These are phyloP conservation scores for Craterocephalus amniculus DNA, from an alignment of 2,797 vertebrate genomes.

Conservation along the genomic window DNA sequence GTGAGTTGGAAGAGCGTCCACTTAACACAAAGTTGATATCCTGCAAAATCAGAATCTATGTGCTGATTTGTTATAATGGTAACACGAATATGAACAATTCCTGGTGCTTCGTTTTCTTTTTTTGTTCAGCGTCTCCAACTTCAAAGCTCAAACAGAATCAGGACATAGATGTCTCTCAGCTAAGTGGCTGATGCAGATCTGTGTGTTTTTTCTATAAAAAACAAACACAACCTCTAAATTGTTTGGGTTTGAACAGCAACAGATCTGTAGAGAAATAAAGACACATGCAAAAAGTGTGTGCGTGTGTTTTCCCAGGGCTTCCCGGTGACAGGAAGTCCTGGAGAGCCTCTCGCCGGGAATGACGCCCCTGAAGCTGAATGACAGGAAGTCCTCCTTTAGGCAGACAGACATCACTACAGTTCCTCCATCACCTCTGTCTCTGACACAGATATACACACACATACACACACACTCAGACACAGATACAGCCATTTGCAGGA, in stretches of 20 bases:
- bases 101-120: no score
- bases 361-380: conserved; percentile 92
- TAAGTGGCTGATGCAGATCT: not conserved
- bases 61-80: not conserved
- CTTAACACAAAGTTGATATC: not conserved
- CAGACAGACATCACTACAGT: conserved; percentile 77
- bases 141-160: not conserved
- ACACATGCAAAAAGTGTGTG: conserved; percentile 18
- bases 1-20: conserved; percentile 3
- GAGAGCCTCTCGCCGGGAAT: conserved; percentile 87
- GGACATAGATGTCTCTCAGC: not conserved
- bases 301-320: conserved; percentile 84
- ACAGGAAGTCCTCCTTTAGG: conserved; percentile 97
- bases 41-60: not conserved
- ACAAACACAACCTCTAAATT: not conserved
- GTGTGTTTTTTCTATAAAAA: not conserved
- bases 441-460: conserved; percentile 70
- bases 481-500: conserved; percentile 78
- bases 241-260: conserved; percentile 15
- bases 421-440: conserved; percentile 43
- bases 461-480: conserved; percentile 42
- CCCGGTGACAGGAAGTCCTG: conserved; percentile 92
- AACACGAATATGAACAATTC: not conserved
- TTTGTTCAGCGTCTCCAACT: not conserved
- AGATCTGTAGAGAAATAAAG: conserved; percentile 16